phyloP scores from a whole-genome alignment of 1,140 invertebrate species.

The Oreohelix idahoensis region DNA sequence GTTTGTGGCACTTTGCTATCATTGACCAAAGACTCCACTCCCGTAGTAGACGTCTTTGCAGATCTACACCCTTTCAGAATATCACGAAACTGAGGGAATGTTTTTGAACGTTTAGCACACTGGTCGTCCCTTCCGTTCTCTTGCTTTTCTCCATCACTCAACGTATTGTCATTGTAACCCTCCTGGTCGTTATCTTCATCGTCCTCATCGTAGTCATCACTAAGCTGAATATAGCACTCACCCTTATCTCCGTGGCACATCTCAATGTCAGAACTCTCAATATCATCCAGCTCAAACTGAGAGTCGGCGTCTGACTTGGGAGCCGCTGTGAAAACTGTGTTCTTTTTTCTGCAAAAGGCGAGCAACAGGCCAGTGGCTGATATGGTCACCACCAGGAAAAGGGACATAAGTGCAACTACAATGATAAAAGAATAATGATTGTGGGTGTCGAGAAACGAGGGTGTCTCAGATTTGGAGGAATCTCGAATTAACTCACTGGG shows the following conservation, averaged over 20 bases:
- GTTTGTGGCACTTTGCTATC: background rate
- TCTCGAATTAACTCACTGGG: background rate
- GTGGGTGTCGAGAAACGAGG: slow-evolving; percentile 21
- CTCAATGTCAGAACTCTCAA: slow-evolving; percentile 62
- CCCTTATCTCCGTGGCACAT: slow-evolving; percentile 39
- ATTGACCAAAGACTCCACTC: background rate
- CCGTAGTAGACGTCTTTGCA: background rate
- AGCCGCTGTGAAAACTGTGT: slow-evolving; percentile 65
- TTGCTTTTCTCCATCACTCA: background rate
- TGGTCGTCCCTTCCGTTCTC: background rate
- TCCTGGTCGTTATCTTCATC: background rate
- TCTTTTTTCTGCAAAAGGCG: slow-evolving; percentile 70
- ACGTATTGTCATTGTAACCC: background rate
- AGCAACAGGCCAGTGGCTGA: slow-evolving; percentile 58
- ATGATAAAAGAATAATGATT: slow-evolving; percentile 52
- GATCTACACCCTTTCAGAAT: background rate
- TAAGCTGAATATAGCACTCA: slow-evolving; percentile 39
- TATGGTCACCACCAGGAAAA: slow-evolving; percentile 65
- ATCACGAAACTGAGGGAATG: slow-evolving; percentile 7
- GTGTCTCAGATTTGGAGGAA: background rate
- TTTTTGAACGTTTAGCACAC: background rate
- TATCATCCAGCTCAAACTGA: slow-evolving; percentile 62
- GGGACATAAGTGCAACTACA: slow-evolving; percentile 57
- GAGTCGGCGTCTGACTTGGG: slow-evolving; percentile 61
- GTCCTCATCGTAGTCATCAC: slow-evolving; percentile 31